phyloP scores from a whole-genome alignment of 2,113 vertebrate species.

The Emydocephalus ijimae region DNA sequence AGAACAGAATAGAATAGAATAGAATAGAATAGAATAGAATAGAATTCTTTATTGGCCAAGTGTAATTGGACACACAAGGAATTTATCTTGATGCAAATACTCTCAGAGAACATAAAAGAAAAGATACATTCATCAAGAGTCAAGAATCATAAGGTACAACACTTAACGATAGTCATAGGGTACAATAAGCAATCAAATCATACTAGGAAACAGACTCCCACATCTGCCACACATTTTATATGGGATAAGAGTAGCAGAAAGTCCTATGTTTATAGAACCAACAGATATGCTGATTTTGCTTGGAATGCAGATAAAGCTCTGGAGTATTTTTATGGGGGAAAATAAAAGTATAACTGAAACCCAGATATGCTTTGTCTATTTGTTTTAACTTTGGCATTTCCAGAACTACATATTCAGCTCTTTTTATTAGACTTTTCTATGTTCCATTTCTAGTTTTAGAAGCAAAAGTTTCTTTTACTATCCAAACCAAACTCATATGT shows the following conservation, averaged over 20 bases:
- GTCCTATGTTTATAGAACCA: background rate
- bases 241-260: background rate
- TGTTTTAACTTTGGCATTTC: slow-evolving; percentile 24
- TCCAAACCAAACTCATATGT: slow-evolving; percentile 42
- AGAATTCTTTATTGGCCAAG: too few relatives aligned
- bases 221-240: background rate
- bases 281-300: background rate
- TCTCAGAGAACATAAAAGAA: too few relatives aligned
- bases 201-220: too few relatives aligned
- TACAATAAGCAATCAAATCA: too few relatives aligned
- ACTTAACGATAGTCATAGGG: too few relatives aligned
- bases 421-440: slow-evolving; percentile 23
- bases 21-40: too few relatives aligned
- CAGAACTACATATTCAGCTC: slow-evolving; percentile 3
- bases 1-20: too few relatives aligned
- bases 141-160: too few relatives aligned
- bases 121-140: too few relatives aligned
- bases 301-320: slow-evolving; percentile 23
- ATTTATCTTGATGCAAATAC: too few relatives aligned
- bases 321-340: slow-evolving; percentile 14
- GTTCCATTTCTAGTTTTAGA: slow-evolving; percentile 29
- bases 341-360: slow-evolving; percentile 14
- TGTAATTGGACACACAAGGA: too few relatives aligned
- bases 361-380: slow-evolving; percentile 1
- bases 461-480: slow-evolving; percentile 7